Base-by-base conservation (phyloP, 2,113 vertebrate species). In the Oncorhynchus mykiss region DNA sequence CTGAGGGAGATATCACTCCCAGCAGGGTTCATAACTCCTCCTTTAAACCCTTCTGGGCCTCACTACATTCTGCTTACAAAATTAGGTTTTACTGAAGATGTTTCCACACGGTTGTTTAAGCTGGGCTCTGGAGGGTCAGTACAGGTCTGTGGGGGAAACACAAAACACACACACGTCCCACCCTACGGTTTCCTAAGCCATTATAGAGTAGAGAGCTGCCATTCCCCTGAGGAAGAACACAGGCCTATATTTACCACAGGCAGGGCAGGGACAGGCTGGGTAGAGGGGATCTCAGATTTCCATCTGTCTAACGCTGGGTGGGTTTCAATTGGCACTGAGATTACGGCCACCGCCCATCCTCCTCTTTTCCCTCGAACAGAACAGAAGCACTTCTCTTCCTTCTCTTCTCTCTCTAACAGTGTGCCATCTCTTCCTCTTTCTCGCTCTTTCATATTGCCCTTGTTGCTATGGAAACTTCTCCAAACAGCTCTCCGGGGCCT, bases 241-340 rank as follows among this genome's bases (percentile, higher is more conserved):
- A 66, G 25, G 51, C 70, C 79, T 82, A 78, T 78, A 79, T 83
- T 89, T 85, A 83, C 24, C 25, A 75, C 25, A 68, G 74, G 66
- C 39, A 73, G 66, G 67, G 39, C 0, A 62, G 78, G 67, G 22
- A 45, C n/a, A 14, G 34, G 51, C 69, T 6, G 3, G 31, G 39
- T 45, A 0, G 1, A 11, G 67, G 66, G 49, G 45, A 73, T 34
- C 75, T 78, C 45, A 25, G 65, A 66, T 80, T 81, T 83, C 76
- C 73, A 85, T 76, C 79, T 20, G 48, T 60, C 74, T 64, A 34
- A 60, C 66, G 20, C 29, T 84, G 80, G 80, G 74, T 77, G 78
- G 82, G 74, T 20, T 82, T 57, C 31, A 79, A 62, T 78, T 85
- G 72, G 75, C 80, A 71, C 39, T 20, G 62, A 20, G 78, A 88